phyloP scores from a whole-genome alignment of 37 sponge, comb jelly and placozoan species.

The Ephydatia muelleri region DNA sequence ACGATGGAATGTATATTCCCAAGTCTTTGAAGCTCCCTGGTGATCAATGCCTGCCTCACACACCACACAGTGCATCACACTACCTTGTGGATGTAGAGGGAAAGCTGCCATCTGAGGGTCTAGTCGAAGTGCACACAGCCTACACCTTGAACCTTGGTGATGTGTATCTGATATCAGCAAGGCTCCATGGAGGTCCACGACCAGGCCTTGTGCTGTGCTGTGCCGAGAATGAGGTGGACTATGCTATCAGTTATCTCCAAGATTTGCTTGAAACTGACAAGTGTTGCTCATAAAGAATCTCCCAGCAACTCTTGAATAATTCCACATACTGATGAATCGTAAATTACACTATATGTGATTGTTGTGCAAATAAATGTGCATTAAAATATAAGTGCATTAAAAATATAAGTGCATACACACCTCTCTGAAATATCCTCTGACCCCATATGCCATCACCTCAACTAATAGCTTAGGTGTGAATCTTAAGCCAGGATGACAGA shows the following conservation, averaged over 20 bases:
- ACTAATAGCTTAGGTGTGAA: too few relatives aligned
- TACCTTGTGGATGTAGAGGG: background rate
- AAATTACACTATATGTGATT: too few relatives aligned
- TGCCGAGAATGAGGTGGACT: background rate
- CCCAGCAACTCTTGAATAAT: background rate
- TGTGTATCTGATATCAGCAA: slow-evolving; percentile 16
- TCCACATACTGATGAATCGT: background rate
- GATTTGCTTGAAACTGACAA: background rate
- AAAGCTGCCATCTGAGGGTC: background rate
- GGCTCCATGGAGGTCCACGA: background rate
- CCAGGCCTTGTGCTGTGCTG: slow-evolving; percentile 13
- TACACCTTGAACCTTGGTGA: background rate
- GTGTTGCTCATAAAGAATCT: slow-evolving; percentile 21
- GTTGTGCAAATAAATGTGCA: too few relatives aligned
- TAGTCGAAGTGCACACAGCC: background rate
- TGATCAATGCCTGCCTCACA: background rate
- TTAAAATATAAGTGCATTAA: too few relatives aligned
- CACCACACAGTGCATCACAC: background rate
- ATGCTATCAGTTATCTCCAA: background rate
- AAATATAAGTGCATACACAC: too few relatives aligned
- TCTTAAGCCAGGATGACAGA: background rate
- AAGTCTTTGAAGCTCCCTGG: background rate
- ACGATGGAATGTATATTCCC: slow-evolving; percentile 7
- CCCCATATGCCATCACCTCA: too few relatives aligned
- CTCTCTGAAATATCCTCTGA: too few relatives aligned